phyloP scores from a whole-genome alignment of 2,113 vertebrate genomes.

The Vulpes ferrilata region DNA sequence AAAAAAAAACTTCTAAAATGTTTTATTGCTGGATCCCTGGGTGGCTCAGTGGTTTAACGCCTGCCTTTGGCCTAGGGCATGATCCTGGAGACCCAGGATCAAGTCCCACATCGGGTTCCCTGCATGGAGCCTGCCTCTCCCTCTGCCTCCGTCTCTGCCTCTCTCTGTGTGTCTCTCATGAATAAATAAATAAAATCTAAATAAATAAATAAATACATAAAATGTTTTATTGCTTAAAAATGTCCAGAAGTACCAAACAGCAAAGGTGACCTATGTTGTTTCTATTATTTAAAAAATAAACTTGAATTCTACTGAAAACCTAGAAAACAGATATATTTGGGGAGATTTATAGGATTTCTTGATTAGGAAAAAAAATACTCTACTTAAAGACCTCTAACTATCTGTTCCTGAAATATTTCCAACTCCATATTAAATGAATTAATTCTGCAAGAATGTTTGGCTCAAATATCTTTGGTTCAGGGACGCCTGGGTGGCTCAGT shows the following conservation, averaged over 20 bases:
- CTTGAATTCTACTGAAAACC: constrained; percentile 39
- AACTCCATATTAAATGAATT: constrained; percentile 17
- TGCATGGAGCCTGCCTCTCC: too few species aligned
- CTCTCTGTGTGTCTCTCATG: too few species aligned
- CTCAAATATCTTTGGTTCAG: neutral
- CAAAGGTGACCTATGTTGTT: neutral
- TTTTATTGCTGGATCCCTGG: neutral
- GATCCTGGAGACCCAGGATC: too few species aligned
- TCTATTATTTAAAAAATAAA: constrained; percentile 23
- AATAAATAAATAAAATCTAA: too few species aligned
- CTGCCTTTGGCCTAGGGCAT: too few species aligned
- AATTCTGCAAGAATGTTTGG: neutral
- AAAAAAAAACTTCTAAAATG: neutral
- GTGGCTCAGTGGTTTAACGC: too few species aligned
- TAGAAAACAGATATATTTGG: neutral
- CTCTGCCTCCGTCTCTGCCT: too few species aligned
- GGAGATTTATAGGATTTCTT: neutral
- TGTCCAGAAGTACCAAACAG: neutral
- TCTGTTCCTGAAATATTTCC: constrained; percentile 8
- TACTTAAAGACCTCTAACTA: constrained; percentile 4
- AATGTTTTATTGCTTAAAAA: neutral
- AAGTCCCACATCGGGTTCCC: too few species aligned
- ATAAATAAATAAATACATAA: too few species aligned
- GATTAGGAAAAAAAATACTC: neutral
- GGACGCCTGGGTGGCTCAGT: too few species aligned